Conservation (phyloP, 2,888 invertebrate genomes). For the Chaetoderma sp. region DNA sequence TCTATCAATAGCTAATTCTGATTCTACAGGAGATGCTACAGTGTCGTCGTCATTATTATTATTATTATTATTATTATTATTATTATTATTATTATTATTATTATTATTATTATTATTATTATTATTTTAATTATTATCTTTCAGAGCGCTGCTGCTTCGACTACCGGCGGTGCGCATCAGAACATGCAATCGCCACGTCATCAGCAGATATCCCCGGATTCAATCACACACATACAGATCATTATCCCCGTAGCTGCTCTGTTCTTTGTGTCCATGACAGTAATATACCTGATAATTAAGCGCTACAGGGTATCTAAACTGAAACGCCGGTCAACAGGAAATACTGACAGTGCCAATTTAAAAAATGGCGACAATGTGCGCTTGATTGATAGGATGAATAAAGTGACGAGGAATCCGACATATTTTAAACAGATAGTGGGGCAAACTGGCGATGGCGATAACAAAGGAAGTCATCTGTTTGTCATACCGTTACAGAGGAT, state of each 20-base stretch:
- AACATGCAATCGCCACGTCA: no score
- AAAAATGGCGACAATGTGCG: conserved; percentile 55
- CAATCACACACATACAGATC: no score
- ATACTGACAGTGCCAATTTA: conserved; percentile 37
- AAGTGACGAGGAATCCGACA: conserved; percentile 61
- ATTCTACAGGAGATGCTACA: no score
- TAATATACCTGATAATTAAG: conserved; percentile 40
- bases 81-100: no score
- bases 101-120: no score
- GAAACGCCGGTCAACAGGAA: conserved; percentile 40
- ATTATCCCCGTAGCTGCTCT: conserved; percentile 45
- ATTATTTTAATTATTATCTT: no score
- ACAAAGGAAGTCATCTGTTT: conserved; percentile 32
- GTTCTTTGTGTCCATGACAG: conserved; percentile 38
- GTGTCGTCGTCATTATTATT: no score
- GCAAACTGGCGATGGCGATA: conserved; percentile 35
- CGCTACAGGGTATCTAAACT: conserved; percentile 34
- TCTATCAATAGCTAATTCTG: no score
- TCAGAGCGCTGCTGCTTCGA: no score
- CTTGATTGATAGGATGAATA: conserved; percentile 60
- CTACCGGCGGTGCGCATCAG: no score
- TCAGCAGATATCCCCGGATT: no score
- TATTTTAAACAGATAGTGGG: conserved; percentile 52
- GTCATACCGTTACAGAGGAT: conserved; percentile 74
- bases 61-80: no score